Evolutionary conservation across 92 coral and sea anemone species (phyloP), one percentile per base, ranked within the genome.

Genomic region (Desmophyllum pertusum): DNA sequence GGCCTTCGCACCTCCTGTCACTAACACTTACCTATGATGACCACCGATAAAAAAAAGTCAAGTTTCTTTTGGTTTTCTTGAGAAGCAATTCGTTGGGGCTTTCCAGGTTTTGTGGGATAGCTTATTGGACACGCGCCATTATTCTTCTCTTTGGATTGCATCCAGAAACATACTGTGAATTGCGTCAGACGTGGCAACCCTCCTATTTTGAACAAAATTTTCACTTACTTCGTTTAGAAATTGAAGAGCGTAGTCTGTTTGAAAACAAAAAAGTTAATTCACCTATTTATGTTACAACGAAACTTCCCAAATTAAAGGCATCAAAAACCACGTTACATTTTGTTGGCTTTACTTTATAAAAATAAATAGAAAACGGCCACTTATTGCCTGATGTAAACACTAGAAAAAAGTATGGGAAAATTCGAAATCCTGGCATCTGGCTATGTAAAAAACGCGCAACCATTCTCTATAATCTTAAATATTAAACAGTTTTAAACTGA

Each of bases 101-200:
- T 7, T 0, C 39, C 42, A n/a, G n/a, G n/a, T 62, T 55, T 30
- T 52, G 46, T 13, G 10, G 88, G 76, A 77, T 83, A 84, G 53
- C 88, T 88, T 18, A 88, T 29, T 6, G 63, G 73, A 9, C 79
- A n/a, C 5, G 80, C 83, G 5, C 8, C 21, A 14, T 29, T 83
- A 0, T 27, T 36, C 8, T 52, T 69, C 48, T 88, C 84, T 10
- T 65, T 41, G 21, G 90, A 77, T 33, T 65, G 51, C 76, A 88
- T 77, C 91, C 88, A 88, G 17, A 70, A 10, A 42, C 91, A 88
- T 17, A 83, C 57, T 42, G 91, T 68, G 57, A 88, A 33, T n/a
- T 75, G 59, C 51, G 81, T 39, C 55, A 88, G 81, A 61, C 74
- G 1, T 4, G 80, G 78, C 35, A 84, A 17, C 11, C 30, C 62